Evolutionary conservation across 2,888 invertebrate genomes (phyloP).

Genomic region (Caenorhabditis sp.): DNA sequence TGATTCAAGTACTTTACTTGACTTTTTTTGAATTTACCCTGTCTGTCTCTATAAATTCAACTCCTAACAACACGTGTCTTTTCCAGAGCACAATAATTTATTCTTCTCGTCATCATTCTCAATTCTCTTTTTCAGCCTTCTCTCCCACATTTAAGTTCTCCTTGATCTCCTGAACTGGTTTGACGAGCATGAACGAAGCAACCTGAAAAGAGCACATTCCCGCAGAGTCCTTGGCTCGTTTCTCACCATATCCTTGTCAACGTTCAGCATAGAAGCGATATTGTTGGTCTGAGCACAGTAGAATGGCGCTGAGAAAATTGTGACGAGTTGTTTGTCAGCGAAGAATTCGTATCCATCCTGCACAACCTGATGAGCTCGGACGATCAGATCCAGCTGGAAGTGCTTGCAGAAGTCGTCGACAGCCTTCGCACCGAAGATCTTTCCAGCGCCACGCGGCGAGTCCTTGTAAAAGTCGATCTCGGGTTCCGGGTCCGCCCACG

Average conservation of each 20-base stretch:
- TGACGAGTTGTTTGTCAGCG: conserved; percentile 85
- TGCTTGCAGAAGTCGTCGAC: conserved; percentile 69
- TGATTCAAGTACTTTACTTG: too few relatives aligned
- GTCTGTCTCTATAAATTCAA: too few relatives aligned
- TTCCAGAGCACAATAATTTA: too few relatives aligned
- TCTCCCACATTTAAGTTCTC: conserved; percentile 45
- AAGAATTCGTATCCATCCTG: conserved; percentile 88
- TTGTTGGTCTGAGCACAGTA: conserved; percentile 86
- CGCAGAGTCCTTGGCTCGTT: background rate
- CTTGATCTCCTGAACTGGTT: conserved; percentile 38
- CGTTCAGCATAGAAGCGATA: conserved; percentile 61
- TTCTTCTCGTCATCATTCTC: background rate
- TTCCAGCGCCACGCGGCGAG: conserved; percentile 67
- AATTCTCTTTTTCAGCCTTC: conserved; percentile 22
- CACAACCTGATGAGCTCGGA: conserved; percentile 76
- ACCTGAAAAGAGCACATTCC: conserved; percentile 1
- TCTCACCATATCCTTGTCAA: conserved; percentile 58
- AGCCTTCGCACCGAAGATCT: conserved; percentile 72
- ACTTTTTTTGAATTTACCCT: too few relatives aligned
- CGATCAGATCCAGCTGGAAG: conserved; percentile 72
- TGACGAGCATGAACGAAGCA: conserved; percentile 51
- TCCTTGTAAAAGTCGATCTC: conserved; percentile 65
- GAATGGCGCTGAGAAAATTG: conserved; percentile 83
- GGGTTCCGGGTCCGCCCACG: conserved; percentile 78
- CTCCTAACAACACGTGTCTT: too few relatives aligned